Base-by-base conservation (phyloP, 1,140 invertebrate genomes). In the Agrypnia vestita region DNA sequence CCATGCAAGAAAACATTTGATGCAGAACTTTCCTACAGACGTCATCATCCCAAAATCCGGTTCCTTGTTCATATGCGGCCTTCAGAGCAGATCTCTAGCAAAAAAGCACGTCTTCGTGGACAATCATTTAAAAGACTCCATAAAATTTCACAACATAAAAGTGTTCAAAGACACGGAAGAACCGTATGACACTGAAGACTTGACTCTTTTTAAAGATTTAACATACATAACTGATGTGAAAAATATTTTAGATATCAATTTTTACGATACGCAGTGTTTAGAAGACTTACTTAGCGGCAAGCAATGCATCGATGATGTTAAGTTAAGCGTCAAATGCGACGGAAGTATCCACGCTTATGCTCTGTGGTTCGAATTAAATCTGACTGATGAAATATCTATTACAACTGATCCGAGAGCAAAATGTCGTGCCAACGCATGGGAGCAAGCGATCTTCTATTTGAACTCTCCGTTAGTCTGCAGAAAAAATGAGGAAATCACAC, bases 341-440 rank as follows among this genome's bases (percentile, higher is more conserved):
- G 93, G 92, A n/a, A 80, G 79, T 62, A 84, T 94, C 7, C 92
- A 94, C 89, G 91, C 91, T 19, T 86, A 94, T 53, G 91, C 92
- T 44, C 89, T 93, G 11, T 95, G 93, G 93, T 96, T 96, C 87
- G 92, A 93, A 84, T 88, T 96, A 67, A 85, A 93, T 85, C 87
- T 96, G n/a, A 92, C 93, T 84, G 90, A 93, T 15, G 89, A 91
- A 55, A 91, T 92, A 25, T 90, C 85, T 3, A 87, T 95, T 47
- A 91, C 90, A 43, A 90, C 88, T 17, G 85, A 91, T 84, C 91
- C 90, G 4, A 84, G 80, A 67, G 84, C 91, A 12, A 87, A 88
- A 6, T 88, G 88, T 10, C 84, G 87, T 73, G 88, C 90, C 25
- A 91, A 90, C 80, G 95, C 94, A 84, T 96, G 95, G 95, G 94